phyloP scores from a whole-genome alignment of 2,113 vertebrate genomes.

The Apeltes quadracus region DNA sequence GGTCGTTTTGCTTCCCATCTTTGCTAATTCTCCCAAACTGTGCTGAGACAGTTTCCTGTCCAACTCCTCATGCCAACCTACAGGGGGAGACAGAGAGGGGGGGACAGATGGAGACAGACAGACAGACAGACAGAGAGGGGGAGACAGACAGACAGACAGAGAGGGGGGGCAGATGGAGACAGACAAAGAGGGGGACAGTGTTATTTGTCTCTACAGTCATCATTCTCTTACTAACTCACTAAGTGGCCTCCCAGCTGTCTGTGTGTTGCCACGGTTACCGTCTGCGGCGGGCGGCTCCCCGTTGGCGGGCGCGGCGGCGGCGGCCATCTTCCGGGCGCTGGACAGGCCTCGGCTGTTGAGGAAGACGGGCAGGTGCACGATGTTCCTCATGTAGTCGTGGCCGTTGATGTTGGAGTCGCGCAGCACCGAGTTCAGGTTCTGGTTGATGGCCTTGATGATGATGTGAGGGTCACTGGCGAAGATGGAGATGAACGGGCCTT shows the following conservation, averaged over 20 bases:
- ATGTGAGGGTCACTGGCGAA: conserved; percentile 98
- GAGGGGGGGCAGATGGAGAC: background rate
- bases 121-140: background rate
- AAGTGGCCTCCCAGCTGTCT: too few species aligned
- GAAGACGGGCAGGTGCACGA: conserved; percentile 95
- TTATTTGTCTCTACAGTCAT: too few species aligned
- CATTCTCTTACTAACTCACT: too few species aligned
- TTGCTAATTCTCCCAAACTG: conserved; percentile 90
- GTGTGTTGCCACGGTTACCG: conserved; percentile 21
- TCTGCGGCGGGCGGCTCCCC: conserved; percentile 85
- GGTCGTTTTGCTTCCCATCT: conserved; percentile 91
- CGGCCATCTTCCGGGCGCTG: conserved; percentile 85
- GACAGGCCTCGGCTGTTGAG: conserved; percentile 94
- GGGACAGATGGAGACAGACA: background rate
- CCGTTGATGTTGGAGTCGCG: conserved; percentile 98
- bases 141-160: too few species aligned
- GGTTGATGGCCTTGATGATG: conserved; percentile 98
- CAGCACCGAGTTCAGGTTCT: conserved; percentile 95
- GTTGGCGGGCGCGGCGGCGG: conserved; percentile 81
- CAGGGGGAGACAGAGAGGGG: background rate
- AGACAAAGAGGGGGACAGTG: too few species aligned
- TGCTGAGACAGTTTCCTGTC: conserved; percentile 95
- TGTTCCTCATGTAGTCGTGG: conserved; percentile 97
- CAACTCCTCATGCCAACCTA: conserved; percentile 89
- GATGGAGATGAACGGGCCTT: conserved; percentile 96